These are phyloP conservation scores for Charanyca ferruginea DNA, from an alignment of 2,888 invertebrate species.

Conservation along the genomic window DNA sequence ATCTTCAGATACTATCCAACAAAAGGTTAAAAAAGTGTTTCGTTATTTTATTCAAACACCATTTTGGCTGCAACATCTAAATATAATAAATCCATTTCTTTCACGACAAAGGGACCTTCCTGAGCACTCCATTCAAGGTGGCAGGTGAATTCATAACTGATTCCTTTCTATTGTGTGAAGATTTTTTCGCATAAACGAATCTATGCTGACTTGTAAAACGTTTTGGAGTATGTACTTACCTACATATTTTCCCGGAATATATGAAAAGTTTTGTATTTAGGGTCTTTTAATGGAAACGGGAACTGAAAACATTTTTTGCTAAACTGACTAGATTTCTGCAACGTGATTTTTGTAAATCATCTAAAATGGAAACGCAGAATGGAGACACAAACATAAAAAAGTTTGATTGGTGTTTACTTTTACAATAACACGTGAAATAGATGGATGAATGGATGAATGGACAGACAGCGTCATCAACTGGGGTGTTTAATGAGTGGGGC, in stretches of 20 bases:
- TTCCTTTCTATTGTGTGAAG: conserved; percentile 65
- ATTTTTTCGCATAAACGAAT: conserved; percentile 54
- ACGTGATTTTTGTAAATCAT: too few relatives aligned
- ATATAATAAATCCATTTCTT: conserved; percentile 70
- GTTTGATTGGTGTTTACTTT: too few relatives aligned
- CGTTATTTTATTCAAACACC: conserved; percentile 46
- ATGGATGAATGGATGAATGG: too few relatives aligned
- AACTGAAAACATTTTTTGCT: neutral
- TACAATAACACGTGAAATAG: too few relatives aligned
- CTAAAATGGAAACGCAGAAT: too few relatives aligned
- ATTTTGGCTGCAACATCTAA: conserved; percentile 59
- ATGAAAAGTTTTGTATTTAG: neutral
- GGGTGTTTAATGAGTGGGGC: too few relatives aligned
- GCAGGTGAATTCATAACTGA: conserved; percentile 70
- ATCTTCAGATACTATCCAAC: neutral
- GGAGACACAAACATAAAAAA: too few relatives aligned
- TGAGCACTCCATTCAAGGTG: conserved; percentile 66
- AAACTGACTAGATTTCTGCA: too few relatives aligned
- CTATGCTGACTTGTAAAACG: conserved; percentile 37
- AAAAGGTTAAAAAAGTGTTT: conserved; percentile 38
- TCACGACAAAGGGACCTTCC: conserved; percentile 67
- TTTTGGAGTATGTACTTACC: neutral
- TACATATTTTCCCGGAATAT: conserved; percentile 2
- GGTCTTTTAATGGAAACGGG: too few relatives aligned
- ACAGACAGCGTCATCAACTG: too few relatives aligned